A percentile compares a stretch with the other conserved stretches of the same genome.
Conservation (phyloP, 2,113 vertebrate genomes). For the Brevimyrus niger region DNA sequence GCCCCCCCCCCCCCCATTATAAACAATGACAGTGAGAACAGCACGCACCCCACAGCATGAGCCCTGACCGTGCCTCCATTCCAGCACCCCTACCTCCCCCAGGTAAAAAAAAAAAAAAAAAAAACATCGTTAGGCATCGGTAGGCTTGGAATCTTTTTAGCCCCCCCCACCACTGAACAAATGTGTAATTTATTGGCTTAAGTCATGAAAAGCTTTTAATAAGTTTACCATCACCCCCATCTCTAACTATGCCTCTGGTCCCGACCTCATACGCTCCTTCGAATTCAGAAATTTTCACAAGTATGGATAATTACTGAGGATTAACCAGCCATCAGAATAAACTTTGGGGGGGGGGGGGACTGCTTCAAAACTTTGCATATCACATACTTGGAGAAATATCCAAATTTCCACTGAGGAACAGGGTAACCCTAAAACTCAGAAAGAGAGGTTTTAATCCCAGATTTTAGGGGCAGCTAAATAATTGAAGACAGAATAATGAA, state of each 20-base stretch:
- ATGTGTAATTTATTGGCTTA: background rate
- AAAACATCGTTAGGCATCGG: no score
- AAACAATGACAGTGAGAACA: background rate
- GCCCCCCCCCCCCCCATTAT: background rate
- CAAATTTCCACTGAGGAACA: background rate
- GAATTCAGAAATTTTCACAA: background rate
- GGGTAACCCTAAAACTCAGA: background rate
- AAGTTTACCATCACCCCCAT: background rate
- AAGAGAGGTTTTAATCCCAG: background rate
- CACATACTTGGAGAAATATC: background rate
- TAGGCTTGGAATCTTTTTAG: background rate
- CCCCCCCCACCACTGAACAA: background rate
- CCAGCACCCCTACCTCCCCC: background rate
- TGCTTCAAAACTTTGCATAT: background rate
- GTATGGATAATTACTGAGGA: background rate
- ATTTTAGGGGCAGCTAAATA: background rate
- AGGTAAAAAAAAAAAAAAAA: background rate
- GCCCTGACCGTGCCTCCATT: background rate
- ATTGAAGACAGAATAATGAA: background rate
- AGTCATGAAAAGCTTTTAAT: no score
- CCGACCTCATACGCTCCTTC: background rate
- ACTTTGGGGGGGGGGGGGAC: background rate
- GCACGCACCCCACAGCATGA: background rate
- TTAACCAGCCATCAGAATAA: background rate
- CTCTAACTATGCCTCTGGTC: background rate